Evolutionary conservation across 2,113 vertebrate genomes (phyloP), one percentile per base, ranked within the genome.

Genomic region (Coturnix japonica): DNA sequence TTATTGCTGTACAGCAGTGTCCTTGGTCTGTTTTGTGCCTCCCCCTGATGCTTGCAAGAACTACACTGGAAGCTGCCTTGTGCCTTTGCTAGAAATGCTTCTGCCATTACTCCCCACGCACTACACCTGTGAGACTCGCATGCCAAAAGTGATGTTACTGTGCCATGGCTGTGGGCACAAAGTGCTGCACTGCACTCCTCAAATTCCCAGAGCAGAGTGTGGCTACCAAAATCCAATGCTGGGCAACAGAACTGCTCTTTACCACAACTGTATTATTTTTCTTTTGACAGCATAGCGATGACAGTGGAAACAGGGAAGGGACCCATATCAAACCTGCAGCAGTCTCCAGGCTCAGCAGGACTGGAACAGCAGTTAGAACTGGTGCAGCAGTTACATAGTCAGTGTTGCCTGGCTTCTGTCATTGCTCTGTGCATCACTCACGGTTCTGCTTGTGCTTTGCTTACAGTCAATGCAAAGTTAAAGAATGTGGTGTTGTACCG

Each of bases 241-340:
- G 35, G 60, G 35, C 75, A 35, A 17, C 44, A 28, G 59, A 69
- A 19, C 39, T 47, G 22, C 44, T 23, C 6, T 39, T 70, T 20
- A 25, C 22, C 19, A 19, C 49, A 43, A 37, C 43, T 67, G 60
- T 31, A 5, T 26, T 2, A 3, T 30, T 72, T 87, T 81, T 43
- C 31, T 53, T 71, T 63, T 43, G 33, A 15, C 8, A n/a, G 19
- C 5, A 4, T 59, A 31, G 56, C 20, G 22, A 37, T 43, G 79
- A 4, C 41, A 73, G 43, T 44, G 31, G 70, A 59, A 76, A 47
- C 1, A 18, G 59, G 47, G 23, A 26, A 51, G 4, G 9, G 19
- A 41, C 54, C 46, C 18, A 31, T 51, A 5, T 3, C 9, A 39
- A 56, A 17, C 57, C 28, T 39, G 56, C 31, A 0, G 0, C 11